These are phyloP conservation scores for Salvator merianae DNA, from an alignment of 2,113 vertebrate species.

Conservation along the genomic window DNA sequence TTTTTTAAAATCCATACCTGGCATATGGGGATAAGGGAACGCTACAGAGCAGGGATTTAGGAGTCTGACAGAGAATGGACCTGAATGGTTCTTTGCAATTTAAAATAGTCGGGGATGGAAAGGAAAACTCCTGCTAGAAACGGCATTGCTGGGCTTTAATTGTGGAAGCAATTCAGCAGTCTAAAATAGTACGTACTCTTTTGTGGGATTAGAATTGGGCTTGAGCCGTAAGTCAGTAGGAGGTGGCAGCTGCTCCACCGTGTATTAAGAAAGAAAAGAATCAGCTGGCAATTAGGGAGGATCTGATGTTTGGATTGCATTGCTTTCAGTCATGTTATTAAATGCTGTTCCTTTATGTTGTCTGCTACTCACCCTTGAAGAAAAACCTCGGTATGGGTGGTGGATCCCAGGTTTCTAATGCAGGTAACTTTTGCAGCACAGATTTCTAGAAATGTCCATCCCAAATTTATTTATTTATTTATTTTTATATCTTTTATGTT, in stretches of 20 bases:
- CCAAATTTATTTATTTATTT: too few relatives aligned
- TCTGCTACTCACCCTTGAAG: constrained; percentile 32
- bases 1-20: constrained; percentile 34
- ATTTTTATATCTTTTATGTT: too few relatives aligned
- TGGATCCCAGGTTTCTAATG: not conserved
- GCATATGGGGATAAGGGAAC: constrained; percentile 26
- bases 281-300: not conserved
- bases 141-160: constrained; percentile 56
- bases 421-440: not conserved
- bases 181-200: constrained; percentile 47
- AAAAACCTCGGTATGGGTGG: too few relatives aligned
- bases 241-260: constrained; percentile 62
- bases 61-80: constrained; percentile 19
- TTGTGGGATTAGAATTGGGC: constrained; percentile 59
- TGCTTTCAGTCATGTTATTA: constrained; percentile 57
- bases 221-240: constrained; percentile 57
- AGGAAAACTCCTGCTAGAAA: constrained; percentile 48
- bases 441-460: not conserved
- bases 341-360: constrained; percentile 18
- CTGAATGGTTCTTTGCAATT: constrained; percentile 13
- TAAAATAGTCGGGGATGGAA: constrained; percentile 40
- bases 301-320: constrained; percentile 53
- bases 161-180: constrained; percentile 52
- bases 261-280: constrained; percentile 22
- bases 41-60: constrained; percentile 17